Conservation (phyloP, 2,113 vertebrate species). For the Euleptes europaea region DNA sequence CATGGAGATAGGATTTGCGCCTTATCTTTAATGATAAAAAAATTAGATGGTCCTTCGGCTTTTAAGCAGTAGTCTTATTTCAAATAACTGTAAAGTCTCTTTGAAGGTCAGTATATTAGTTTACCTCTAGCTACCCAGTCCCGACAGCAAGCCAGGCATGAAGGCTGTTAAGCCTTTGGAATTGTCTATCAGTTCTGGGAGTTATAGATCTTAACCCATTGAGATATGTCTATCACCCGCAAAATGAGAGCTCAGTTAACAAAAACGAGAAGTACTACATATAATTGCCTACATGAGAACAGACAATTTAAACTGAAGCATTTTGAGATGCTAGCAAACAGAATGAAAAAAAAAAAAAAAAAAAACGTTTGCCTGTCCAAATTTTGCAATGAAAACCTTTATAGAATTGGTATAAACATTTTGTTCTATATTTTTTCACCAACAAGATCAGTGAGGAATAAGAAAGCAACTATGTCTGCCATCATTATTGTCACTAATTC, state of each 20-base stretch:
- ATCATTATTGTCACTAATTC: background rate
- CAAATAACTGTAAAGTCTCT: constrained; percentile 49
- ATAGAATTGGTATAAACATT: constrained; percentile 30
- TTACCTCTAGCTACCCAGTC: constrained; percentile 58
- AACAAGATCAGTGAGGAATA: constrained; percentile 44
- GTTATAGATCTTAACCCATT: constrained; percentile 71
- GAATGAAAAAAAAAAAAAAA: constrained; percentile 41
- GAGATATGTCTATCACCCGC: constrained; percentile 62
- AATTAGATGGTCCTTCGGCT: constrained; percentile 38
- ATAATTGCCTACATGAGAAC: constrained; percentile 58
- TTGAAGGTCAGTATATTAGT: constrained; percentile 66
- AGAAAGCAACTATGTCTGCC: constrained; percentile 1
- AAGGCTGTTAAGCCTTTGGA: constrained; percentile 63
- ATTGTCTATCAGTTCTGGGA: constrained; percentile 71
- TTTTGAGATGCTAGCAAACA: constrained; percentile 50
- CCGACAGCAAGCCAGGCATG: constrained; percentile 63
- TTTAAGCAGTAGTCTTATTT: constrained; percentile 40
- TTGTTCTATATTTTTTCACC: constrained; percentile 39
- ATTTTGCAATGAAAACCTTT: constrained; percentile 44
- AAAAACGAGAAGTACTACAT: constrained; percentile 38
- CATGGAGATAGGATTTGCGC: background rate
- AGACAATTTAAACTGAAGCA: constrained; percentile 43
- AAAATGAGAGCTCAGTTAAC: constrained; percentile 70
- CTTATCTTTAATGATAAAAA: constrained; percentile 34
- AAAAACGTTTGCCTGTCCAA: constrained; percentile 34